Percentiles rank a stretch among this genome's conserved stretches.
Conservation (phyloP, 2,888 invertebrate genomes). For the Hymenopus coronatus region DNA sequence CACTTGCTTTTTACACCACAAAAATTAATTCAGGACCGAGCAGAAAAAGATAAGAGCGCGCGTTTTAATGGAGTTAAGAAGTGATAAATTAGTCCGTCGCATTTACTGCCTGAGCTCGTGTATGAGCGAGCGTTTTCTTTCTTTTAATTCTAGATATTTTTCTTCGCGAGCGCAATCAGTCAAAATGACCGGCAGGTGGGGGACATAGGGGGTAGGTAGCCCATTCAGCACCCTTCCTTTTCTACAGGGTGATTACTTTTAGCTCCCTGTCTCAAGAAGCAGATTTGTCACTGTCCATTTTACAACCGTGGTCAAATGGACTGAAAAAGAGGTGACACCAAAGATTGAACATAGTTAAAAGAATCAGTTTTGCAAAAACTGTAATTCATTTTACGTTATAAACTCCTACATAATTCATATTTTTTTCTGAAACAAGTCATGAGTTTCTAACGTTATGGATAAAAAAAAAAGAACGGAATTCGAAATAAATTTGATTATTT, state of each 20-base stretch:
- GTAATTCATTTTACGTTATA: no score
- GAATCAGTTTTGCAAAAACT: no score
- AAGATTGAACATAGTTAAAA: no score
- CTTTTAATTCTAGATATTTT: background rate
- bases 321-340: no score
- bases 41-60: background rate
- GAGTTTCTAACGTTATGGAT: no score
- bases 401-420: no score
- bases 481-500: no score
- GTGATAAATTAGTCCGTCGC: conserved; percentile 14
- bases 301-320: no score
- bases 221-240: background rate
- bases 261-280: conserved; percentile 18
- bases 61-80: conserved; percentile 15
- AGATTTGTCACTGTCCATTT: conserved; percentile 35
- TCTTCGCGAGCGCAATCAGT: conserved; percentile 10
- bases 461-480: no score
- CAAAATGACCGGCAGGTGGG: conserved; percentile 5
- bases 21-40: conserved; percentile 20
- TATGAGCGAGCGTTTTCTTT: background rate
- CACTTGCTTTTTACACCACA: background rate
- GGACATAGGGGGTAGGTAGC: background rate
- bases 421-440: no score
- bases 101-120: background rate
- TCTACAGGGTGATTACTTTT: background rate